Evolutionary conservation across 1,140 invertebrate genomes (phyloP), one percentile per base, ranked within the genome.

Genomic region (Euwallacea fornicatus): DNA sequence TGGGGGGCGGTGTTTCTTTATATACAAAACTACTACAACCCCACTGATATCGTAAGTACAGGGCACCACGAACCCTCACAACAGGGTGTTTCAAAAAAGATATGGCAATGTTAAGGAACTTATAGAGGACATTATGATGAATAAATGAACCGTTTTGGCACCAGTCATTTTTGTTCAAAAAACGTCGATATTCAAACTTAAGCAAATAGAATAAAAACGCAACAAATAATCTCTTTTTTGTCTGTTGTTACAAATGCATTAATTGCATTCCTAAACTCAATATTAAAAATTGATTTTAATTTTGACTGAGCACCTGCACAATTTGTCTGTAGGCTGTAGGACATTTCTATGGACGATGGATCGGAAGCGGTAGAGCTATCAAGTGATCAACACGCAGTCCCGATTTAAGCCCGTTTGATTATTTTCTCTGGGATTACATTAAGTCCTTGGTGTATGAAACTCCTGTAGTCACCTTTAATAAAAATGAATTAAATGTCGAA

Each of bases 21-120:
- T 54, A 66, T 78, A 15, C 78, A 79, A 47, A 79, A 79, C 60
- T 78, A 78, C 42, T 74, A 84, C 21, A 73, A 83, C 44, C 72
- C 76, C 0, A 74, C 82, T 42, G 64, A 80, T 62, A 66, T 78
- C 46, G 80, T 82, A 74, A 77, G 73, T 69, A 73, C 64, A 33
- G 21, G 4, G 7, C 55, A 16, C 10, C 11, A 15, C 21, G 59
- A 43, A 61, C 42, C n/a, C 42, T n/a, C 21, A 4, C 21, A 6
- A 9, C 16, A 13, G 9, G 6, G 46, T 50, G 46, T 2, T 50
- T 6, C 21, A 33, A 33, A 33, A 33, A 33, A 6, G 46, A n/a
- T n/a, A n/a, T 50, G 13, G 1, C 46, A 50, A 50, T 4, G 2
- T 50, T 50, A 50, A 50, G 46, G 46, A 11, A 6, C 2, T 50